Evolutionary conservation across 2,888 invertebrate genomes (phyloP).

Genomic region (Allolobophora icterica): DNA sequence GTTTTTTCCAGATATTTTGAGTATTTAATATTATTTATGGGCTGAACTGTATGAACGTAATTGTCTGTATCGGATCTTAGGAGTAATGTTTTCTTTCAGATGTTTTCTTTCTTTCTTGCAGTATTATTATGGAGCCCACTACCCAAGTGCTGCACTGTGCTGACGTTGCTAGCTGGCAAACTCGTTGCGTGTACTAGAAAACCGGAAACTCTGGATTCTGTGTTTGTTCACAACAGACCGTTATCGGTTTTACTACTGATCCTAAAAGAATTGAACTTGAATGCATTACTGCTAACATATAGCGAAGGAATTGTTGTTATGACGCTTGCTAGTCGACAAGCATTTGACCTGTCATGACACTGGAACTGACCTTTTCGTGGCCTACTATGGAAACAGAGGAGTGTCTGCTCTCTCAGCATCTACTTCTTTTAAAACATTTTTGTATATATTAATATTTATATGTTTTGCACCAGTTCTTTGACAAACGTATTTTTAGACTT

Average conservation of each 20-base stretch:
- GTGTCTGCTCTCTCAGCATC: background rate
- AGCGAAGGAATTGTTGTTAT: background rate
- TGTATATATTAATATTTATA: constrained; percentile 17
- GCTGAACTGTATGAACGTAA: background rate
- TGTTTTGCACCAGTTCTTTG: constrained; percentile 12
- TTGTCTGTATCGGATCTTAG: background rate
- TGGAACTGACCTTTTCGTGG: background rate
- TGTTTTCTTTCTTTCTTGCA: background rate
- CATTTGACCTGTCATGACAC: background rate
- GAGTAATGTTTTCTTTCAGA: background rate
- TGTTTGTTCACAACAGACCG: background rate
- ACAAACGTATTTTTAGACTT: background rate
- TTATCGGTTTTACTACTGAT: background rate
- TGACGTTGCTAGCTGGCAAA: background rate
- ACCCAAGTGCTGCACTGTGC: constrained; percentile 17
- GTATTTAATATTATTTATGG: background rate
- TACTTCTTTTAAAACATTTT: background rate
- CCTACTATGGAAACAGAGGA: background rate
- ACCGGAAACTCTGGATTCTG: background rate
- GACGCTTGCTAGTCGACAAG: background rate
- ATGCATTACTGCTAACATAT: background rate
- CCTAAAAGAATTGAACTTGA: background rate
- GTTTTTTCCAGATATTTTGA: background rate
- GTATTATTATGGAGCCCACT: constrained; percentile 17
- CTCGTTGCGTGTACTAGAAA: background rate